Percentiles rank a stretch among this genome's conserved stretches.
phyloP scores from a whole-genome alignment of 2,797 vertebrate genomes.

The Malurus splendens region DNA sequence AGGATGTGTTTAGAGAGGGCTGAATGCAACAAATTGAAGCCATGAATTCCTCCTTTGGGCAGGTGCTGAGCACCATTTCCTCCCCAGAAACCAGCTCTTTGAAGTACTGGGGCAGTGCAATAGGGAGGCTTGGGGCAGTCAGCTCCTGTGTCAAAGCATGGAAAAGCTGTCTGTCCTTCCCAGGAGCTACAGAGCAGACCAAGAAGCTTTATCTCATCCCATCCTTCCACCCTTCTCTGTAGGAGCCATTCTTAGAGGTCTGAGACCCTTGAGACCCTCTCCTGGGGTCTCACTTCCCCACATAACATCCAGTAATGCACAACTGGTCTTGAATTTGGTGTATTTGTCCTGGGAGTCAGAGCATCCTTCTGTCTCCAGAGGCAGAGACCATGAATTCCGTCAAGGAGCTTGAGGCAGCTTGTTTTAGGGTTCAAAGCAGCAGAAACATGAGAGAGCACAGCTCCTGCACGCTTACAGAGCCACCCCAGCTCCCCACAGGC shows the following conservation, averaged over 20 bases:
- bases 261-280: neutral
- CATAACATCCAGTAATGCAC: neutral
- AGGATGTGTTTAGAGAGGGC: neutral
- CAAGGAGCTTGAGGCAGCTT: neutral
- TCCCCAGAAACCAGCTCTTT: neutral
- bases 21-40: neutral
- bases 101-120: fast-evolving
- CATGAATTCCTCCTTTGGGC: neutral
- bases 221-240: neutral
- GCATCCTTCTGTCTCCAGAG: neutral
- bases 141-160: fast-evolving
- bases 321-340: neutral
- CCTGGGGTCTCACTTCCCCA: fast-evolving
- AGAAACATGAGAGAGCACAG: neutral
- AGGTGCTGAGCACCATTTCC: fast-evolving
- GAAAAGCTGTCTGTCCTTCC: neutral
- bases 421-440: neutral
- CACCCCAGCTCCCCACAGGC: neutral
- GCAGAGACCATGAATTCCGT: neutral
- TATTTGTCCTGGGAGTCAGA: neutral
- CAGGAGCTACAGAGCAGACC: neutral
- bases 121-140: fast-evolving
- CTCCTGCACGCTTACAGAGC: neutral
- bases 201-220: neutral
- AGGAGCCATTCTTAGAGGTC: neutral